A percentile compares a stretch with the other conserved stretches of the same genome.
Evolutionary conservation across 2,113 vertebrate genomes (phyloP).

Genomic region (Anser brachyrhynchus): DNA sequence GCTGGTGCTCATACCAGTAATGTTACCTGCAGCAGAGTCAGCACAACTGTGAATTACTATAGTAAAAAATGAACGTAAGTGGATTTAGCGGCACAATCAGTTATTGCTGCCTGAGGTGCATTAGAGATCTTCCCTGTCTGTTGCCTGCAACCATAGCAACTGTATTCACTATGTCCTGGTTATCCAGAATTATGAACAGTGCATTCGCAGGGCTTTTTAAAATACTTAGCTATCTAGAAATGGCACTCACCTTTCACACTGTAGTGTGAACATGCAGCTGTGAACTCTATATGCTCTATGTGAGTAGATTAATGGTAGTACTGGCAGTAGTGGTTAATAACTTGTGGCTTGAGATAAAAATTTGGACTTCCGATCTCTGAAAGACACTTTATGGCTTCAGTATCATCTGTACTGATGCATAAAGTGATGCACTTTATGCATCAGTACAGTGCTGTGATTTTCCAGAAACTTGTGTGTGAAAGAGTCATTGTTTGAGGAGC

Average conservation of each 20-base stretch:
- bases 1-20: neutral
- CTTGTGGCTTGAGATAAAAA: slow-evolving; percentile 4
- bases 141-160: slow-evolving; percentile 67
- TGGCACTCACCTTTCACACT: neutral
- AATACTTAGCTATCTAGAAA: slow-evolving; percentile 18
- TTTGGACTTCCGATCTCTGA: neutral
- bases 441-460: neutral
- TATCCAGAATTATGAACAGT: slow-evolving; percentile 18
- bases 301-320: neutral
- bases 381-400: neutral
- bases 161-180: slow-evolving; percentile 35
- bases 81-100: slow-evolving; percentile 21
- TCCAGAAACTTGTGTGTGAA: neutral
- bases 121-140: slow-evolving; percentile 31
- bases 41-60: neutral
- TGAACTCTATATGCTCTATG: neutral
- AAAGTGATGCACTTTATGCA: neutral
- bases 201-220: slow-evolving; percentile 14
- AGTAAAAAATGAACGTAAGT: neutral
- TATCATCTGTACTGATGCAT: too few relatives aligned
- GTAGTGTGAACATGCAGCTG: neutral
- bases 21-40: neutral
- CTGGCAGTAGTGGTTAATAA: neutral
- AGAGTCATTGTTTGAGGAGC: neutral
- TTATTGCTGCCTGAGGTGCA: slow-evolving; percentile 29